A percentile compares a stretch with the other conserved stretches of the same genome.
These are phyloP conservation scores for Nerophis ophidion DNA, from an alignment of 2,113 vertebrate genomes.

Conservation along the genomic window DNA sequence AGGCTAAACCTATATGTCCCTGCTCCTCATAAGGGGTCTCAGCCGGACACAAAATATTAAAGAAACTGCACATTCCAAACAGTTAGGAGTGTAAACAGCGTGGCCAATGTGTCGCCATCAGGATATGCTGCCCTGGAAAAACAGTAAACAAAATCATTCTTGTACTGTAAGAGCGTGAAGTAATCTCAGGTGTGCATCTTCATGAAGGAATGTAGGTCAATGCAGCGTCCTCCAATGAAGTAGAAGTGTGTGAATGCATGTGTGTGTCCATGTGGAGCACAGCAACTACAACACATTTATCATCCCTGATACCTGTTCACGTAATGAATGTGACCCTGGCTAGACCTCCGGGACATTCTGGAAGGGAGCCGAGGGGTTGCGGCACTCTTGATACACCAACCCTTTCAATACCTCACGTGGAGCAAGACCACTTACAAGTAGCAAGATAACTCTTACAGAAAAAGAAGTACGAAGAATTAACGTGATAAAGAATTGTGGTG, in stretches of 20 bases:
- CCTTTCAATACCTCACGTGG: background rate
- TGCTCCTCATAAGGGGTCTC: too few relatives aligned
- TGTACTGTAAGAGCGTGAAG: background rate
- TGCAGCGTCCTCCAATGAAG: background rate
- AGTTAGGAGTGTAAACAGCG: too few relatives aligned
- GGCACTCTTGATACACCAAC: background rate
- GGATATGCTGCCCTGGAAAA: background rate
- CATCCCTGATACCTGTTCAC: constrained; percentile 33
- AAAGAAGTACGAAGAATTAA: too few relatives aligned
- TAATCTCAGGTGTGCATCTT: background rate
- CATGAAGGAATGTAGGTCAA: constrained; percentile 4
- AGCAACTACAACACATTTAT: constrained; percentile 37
- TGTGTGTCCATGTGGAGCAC: constrained; percentile 11
- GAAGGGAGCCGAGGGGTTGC: constrained; percentile 20
- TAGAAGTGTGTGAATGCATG: background rate
- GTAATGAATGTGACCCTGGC: constrained; percentile 38
- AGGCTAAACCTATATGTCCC: too few relatives aligned
- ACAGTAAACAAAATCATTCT: background rate
- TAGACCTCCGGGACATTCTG: constrained; percentile 19
- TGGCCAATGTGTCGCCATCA: too few relatives aligned
- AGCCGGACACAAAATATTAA: too few relatives aligned
- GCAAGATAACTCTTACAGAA: too few relatives aligned
- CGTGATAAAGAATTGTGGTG: too few relatives aligned
- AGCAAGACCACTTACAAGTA: background rate
- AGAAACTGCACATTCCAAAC: too few relatives aligned